These are phyloP conservation scores for Mechanitis mazaeus DNA, from an alignment of 2,888 invertebrate genomes.

Conservation along the genomic window DNA sequence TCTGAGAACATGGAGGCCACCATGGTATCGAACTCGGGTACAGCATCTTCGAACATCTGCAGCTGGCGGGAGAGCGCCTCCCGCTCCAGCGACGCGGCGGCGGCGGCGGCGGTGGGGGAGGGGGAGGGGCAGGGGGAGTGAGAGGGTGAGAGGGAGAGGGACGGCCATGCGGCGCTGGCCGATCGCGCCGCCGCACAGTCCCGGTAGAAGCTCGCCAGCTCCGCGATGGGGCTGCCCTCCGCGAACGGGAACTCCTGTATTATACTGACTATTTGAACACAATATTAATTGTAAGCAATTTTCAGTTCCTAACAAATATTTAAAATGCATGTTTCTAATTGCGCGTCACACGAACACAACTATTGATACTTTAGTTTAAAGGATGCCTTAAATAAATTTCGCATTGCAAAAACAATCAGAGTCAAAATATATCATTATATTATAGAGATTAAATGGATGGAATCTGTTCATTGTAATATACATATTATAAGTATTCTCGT, in stretches of 20 bases:
- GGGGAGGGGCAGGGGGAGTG: conserved; percentile 72
- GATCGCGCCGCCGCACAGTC: conserved; percentile 84
- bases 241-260: conserved; percentile 88
- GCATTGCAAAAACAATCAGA: too few species aligned
- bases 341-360: too few species aligned
- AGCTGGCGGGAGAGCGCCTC: conserved; percentile 83
- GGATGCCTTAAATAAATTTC: too few species aligned
- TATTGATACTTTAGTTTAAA: too few species aligned
- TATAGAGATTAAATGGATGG: too few species aligned
- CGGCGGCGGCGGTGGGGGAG: conserved; percentile 59
- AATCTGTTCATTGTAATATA: too few species aligned
- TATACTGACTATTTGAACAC: not conserved
- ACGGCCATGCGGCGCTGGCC: conserved; percentile 53
- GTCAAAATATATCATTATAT: too few species aligned
- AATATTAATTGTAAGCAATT: too few species aligned
- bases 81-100: conserved; percentile 47
- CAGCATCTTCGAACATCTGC: conserved; percentile 83
- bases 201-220: conserved; percentile 86
- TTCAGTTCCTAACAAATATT: too few species aligned
- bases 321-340: too few species aligned
- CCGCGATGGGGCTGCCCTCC: conserved; percentile 82
- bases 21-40: conserved; percentile 86
- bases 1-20: conserved; percentile 81
- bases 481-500: too few species aligned
- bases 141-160: conserved; percentile 42